Base-by-base conservation (phyloP, 2,113 vertebrate species). In the Macroglossus sobrinus region DNA sequence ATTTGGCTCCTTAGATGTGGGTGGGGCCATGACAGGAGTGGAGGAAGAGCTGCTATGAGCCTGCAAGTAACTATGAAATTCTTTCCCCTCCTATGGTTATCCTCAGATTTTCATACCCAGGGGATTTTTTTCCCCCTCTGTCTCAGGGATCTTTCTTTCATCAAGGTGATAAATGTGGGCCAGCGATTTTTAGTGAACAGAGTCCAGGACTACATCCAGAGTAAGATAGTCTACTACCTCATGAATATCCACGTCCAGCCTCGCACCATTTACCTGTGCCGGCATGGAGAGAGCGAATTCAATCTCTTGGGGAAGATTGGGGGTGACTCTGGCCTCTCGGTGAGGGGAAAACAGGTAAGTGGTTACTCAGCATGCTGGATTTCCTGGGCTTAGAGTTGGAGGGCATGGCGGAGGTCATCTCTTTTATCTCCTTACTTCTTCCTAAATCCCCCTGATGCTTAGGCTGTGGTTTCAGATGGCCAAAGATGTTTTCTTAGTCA, bases 141-240 rank as follows among this genome's bases (percentile, higher is more conserved):
- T 87, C 50, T 47, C 64, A 99, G 99, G 98, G 99, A 99, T 88
- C 98, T 99, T 43, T 99, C 99, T 91, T 99, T 99, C 95, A 99
- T 99, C 97, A 99, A 99, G 98, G 99, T 99, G 97, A 99, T 99
- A 91, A 99, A 99, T 0, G 99, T 99, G 98, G 99, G 99, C 30
- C 99, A 99, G 79, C 99, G 99, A 2, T 99, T 99, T 95, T 98
- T 99, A 84, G 99, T 99, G 72, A 99, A 99, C 98, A 98, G 99
- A 79, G 99, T 99, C 50, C 99, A 99, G 93, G 99, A 99, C 98
- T 99, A 99, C 98, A 99, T 99, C 98, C 99, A 99, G 98, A 99
- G 99, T 91, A 99, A 99, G 97, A 99, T 99, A 0, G 99, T 99
- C 68, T 99, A 99, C 98, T 99, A 99, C 98, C 99, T 99, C 96